Evolutionary conservation across 2,888 invertebrate genomes (phyloP), one percentile per base, ranked within the genome.

Genomic region (Heliconius charithonia): DNA sequence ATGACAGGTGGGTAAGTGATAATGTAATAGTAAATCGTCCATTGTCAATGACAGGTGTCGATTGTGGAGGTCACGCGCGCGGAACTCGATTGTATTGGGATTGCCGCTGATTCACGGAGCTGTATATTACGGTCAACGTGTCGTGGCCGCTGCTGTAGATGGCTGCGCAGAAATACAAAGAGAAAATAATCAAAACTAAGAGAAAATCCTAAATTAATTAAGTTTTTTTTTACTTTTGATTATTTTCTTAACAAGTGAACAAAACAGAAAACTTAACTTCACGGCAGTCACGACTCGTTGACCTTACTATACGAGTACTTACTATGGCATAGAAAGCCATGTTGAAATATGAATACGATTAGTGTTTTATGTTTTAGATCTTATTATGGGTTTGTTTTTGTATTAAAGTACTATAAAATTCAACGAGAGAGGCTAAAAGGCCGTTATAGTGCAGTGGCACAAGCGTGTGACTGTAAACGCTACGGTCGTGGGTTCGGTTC

Each of bases 101-200:
- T 92, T 93, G 92, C 92, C 93, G 89, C 87, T 94, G 93, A 94
- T 89, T 94, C 93, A 93, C 86, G 71, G 78, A 74, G 81, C 79
- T 83, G 19, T 51, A 51, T 22, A 51, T 7, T 51, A 19, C 7
- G 51, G 19, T 22, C 19, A 19, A 51, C 51, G 7, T 22, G 51
- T 22, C 3, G 19, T 51, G 51, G 51, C 2, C 51, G 6, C 19
- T 19, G 7, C 51, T 51, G 51, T 51, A 19, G 19, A 22, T 7
- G 19, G 19, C 19, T 51, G 19, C 7, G 51, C 19, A 19, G 51
- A 0, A 19, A 51, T 0, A 19, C 0, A 19, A 6, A 51, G 2
- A 51, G 19, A 41, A 41, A 41, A 41, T 41, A 41, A 41, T 41
- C 41, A 41, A 41, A 41, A 13, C 3, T 41, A 41, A 41, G 41